These are phyloP conservation scores for Portunus trituberculatus DNA, from an alignment of 1,140 invertebrate species.

Conservation along the genomic window DNA sequence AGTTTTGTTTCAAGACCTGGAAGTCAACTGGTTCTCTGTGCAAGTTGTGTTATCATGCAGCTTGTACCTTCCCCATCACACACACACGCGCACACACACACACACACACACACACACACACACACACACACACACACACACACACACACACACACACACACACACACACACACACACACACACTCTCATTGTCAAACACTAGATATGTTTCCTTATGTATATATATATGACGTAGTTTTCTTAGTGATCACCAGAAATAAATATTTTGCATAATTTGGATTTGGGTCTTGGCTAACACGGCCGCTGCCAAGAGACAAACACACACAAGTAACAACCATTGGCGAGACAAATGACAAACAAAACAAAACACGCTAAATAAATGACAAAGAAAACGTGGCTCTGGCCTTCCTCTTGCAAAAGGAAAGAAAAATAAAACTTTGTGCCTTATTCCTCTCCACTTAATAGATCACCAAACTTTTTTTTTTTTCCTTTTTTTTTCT, in stretches of 20 bases:
- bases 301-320: slow-evolving; percentile 3
- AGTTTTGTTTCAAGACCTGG: not conserved
- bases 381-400: not conserved
- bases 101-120: no score
- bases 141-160: not conserved
- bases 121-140: no score
- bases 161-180: not conserved
- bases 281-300: not conserved
- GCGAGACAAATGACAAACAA: not conserved
- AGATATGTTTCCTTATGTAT: slow-evolving; percentile 4
- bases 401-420: not conserved
- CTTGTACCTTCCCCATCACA: not conserved
- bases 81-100: no score
- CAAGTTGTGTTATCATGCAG: not conserved
- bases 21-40: no score
- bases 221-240: not conserved
- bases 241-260: slow-evolving; percentile 1
- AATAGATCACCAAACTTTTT: not conserved
- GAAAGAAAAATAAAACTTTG: not conserved
- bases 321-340: not conserved
- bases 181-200: not conserved
- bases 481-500: not conserved
- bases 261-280: slow-evolving; percentile 15
- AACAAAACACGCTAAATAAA: not conserved
- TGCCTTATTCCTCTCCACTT: slow-evolving; percentile 6